These are phyloP conservation scores for Trichechus manatus DNA, from an alignment of 2,113 vertebrate genomes.

Conservation along the genomic window DNA sequence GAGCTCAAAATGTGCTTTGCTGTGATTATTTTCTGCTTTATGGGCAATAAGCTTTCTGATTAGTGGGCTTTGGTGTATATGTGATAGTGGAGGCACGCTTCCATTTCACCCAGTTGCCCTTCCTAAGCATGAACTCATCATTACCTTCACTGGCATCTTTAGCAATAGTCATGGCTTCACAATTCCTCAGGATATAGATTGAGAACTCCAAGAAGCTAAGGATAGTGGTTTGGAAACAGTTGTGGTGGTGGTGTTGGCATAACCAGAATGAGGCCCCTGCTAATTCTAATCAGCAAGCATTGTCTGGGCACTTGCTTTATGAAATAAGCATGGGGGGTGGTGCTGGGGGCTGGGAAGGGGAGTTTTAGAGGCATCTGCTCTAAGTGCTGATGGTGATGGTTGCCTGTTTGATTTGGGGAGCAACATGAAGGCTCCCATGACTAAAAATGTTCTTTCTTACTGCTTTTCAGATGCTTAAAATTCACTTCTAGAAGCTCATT, in stretches of 20 bases:
- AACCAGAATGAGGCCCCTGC: rapidly evolving
- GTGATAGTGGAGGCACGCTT: neutral
- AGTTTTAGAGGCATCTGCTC: neutral
- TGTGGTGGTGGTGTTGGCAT: neutral
- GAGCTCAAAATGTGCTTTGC: neutral
- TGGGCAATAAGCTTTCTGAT: neutral
- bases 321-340: neutral
- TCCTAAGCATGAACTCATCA: neutral
- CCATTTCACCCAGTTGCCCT: neutral
- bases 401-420: neutral
- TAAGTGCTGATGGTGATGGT: neutral
- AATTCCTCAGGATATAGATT: neutral
- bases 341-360: neutral
- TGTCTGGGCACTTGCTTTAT: neutral
- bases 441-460: neutral
- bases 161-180: neutral
- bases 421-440: neutral
- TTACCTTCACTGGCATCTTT: neutral
- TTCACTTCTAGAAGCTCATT: neutral
- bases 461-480: neutral
- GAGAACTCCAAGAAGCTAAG: neutral
- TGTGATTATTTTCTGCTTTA: neutral
- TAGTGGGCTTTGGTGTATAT: neutral
- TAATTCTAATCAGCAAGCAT: neutral
- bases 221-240: neutral